phyloP scores from a whole-genome alignment of 1,140 invertebrate species.

The Dinoponera quadriceps region DNA sequence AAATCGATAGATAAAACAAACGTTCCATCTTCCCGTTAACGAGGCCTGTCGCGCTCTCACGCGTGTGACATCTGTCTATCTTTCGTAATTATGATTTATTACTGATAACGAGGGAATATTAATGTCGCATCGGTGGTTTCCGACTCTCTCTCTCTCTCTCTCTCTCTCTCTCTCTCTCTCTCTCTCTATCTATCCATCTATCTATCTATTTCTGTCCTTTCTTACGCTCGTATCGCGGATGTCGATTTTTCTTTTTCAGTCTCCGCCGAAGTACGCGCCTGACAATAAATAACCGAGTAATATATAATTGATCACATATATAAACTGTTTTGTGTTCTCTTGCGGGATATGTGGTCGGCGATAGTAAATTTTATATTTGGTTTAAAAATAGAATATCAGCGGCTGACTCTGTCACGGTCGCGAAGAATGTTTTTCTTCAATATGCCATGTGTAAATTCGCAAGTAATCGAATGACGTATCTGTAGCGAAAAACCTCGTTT shows the following conservation, averaged over 20 bases:
- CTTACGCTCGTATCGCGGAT: neutral
- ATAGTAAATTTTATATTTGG: conserved; percentile 28
- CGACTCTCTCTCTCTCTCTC: no score
- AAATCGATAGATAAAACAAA: conserved; percentile 44
- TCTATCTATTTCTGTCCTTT: no score
- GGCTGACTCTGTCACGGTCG: conserved; percentile 21
- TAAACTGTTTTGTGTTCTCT: conserved; percentile 13
- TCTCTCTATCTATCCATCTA: no score
- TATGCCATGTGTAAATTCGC: conserved; percentile 64
- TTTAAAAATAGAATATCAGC: conserved; percentile 39
- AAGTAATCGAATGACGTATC: conserved; percentile 53
- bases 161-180: no score
- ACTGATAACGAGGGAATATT: neutral
- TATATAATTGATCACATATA: conserved; percentile 14
- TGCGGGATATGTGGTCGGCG: neutral
- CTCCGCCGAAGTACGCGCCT: neutral
- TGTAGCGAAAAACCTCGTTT: conserved; percentile 57
- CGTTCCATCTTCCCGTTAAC: no score
- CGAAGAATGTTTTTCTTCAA: conserved; percentile 48
- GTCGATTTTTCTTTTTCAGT: neutral
- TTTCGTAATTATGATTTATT: neutral
- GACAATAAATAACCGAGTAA: conserved; percentile 11
- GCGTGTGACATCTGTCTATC: no score
- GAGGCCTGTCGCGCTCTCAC: neutral
- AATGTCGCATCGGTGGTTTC: no score